Base-by-base conservation (phyloP, 2,888 invertebrate genomes). In the Microdon myrmicae region DNA sequence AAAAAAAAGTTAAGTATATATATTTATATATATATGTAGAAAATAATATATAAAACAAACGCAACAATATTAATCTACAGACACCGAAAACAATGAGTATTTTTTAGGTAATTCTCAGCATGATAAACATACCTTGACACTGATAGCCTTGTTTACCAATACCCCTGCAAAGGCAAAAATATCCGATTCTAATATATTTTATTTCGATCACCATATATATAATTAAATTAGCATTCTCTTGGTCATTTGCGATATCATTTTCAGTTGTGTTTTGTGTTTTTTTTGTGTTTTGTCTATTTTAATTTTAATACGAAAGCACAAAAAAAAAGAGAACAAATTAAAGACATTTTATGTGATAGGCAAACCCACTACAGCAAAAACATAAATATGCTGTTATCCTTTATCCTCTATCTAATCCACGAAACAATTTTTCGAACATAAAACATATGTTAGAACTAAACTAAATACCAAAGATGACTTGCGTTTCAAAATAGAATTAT, bases 141-240 rank as follows among this genome's bases (percentile, higher is more conserved):
- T 95, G 95, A 85, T 95, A 95, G 81, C 95, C 95, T 85, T 95
- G 95, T 83, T 94, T 95, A 81, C 94, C 95, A 82, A 95, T 86
- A 81, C 94, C 94, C 94, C 94, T 94, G 89, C 79, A 88, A 88
- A 82, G 80, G 82, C 83, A 79, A 82, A 83, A 79, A 78, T 78
- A 75, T 76, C 78, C 78, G 75, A 76, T 75, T 75, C 78, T 76
- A 78, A 78, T 75, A 74, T 73, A 74, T 70, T 70, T 67, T 60
- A 69, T 68, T 69, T 41, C 45, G 51, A 56, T 44, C 56, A 56
- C 56, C 51, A 56, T 41, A 56, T 29, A 43, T 38, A 26, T 28
- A 25, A 38, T 55, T 43, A 35, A 55, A 43, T 41, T 51, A 34
- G 35, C 41, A 51, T 34, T 32, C 35, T n/a, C n/a, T n/a, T n/a